Conservation (phyloP, 2,113 vertebrate genomes). For the Fulica atra region DNA sequence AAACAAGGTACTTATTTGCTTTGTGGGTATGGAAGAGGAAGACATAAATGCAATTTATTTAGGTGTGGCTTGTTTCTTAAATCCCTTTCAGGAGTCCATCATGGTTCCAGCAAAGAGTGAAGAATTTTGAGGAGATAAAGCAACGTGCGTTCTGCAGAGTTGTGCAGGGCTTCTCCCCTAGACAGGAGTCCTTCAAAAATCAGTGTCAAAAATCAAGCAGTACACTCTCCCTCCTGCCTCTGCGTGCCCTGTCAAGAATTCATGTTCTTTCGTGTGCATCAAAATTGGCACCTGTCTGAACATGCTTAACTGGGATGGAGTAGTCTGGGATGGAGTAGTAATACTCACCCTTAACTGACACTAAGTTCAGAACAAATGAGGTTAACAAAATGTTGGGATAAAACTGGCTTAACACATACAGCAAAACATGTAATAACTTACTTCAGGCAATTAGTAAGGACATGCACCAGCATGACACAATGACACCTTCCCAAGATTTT, state of each 20-base stretch:
- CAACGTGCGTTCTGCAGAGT: neutral
- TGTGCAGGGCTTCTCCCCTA: neutral
- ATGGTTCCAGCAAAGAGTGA: neutral
- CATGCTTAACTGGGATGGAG: neutral
- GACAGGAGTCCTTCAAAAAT: neutral
- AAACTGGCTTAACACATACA: neutral
- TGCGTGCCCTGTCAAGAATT: neutral
- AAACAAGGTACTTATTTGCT: neutral
- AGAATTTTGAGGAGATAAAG: neutral
- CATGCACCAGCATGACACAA: neutral
- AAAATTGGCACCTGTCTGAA: neutral
- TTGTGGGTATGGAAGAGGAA: neutral
- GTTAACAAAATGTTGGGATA: neutral
- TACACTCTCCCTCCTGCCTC: neutral
- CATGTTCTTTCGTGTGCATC: neutral
- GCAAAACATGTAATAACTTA: neutral
- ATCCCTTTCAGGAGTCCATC: neutral
- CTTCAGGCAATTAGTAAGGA: neutral
- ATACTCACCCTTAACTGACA: neutral
- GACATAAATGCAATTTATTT: neutral
- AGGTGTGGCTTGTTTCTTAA: neutral
- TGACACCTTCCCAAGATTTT: neutral
- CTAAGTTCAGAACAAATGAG: neutral
- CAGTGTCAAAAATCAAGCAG: neutral
- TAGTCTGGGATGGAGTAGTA: neutral